These are phyloP conservation scores for Pipistrellus nathusii DNA, from an alignment of 2,797 vertebrate species.

Conservation along the genomic window DNA sequence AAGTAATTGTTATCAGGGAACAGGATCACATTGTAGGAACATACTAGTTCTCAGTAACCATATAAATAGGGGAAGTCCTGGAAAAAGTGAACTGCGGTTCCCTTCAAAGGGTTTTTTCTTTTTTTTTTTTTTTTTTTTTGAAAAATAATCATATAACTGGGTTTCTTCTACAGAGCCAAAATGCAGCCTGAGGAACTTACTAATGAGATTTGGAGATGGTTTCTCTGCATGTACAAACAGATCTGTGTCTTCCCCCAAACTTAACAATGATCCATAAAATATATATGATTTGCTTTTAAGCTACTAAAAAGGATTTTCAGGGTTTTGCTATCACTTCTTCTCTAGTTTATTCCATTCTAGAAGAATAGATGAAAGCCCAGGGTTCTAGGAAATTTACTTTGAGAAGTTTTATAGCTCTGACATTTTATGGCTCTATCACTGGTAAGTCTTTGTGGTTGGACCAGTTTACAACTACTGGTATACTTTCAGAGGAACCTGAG, in stretches of 20 bases:
- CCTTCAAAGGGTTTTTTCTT: not conserved
- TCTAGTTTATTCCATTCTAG: not conserved
- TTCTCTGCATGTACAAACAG: not conserved
- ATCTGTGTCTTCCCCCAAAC: not conserved
- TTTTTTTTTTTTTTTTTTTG: not conserved
- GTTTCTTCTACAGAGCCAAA: conserved; percentile 21
- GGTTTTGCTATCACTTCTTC: not conserved
- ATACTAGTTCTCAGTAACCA: not conserved
- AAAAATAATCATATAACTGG: conserved; percentile 10
- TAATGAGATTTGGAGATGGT: not conserved
- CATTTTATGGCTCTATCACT: conserved; percentile 44
- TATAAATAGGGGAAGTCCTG: not conserved
- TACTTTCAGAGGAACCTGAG: not conserved
- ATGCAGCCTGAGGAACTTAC: not conserved
- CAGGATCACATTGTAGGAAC: not conserved
- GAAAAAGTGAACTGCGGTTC: not conserved
- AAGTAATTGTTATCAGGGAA: not conserved
- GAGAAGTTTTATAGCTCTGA: not conserved
- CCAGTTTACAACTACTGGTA: not conserved
- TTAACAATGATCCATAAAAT: not conserved
- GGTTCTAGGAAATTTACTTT: not conserved
- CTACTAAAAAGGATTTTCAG: not conserved
- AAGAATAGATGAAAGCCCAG: not conserved
- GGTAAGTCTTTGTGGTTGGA: not conserved
- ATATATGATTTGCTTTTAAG: not conserved